These are phyloP conservation scores for Chironomus tepperi DNA, from an alignment of 1,140 invertebrate genomes.

Conservation along the genomic window DNA sequence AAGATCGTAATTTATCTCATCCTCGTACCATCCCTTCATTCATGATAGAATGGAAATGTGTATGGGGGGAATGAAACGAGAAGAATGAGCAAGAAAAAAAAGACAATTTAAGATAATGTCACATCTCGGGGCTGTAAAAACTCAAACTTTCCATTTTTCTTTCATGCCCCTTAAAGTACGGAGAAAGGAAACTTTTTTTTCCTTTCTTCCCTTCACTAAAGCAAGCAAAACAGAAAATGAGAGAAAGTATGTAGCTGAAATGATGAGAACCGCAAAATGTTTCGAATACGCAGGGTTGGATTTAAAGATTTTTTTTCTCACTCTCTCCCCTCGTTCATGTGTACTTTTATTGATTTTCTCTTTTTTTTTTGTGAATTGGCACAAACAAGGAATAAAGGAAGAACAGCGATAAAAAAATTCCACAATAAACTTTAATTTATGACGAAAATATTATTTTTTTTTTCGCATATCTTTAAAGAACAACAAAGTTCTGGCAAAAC, in stretches of 20 bases:
- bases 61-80: not conserved
- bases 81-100: not conserved
- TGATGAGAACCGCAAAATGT: constrained; percentile 12
- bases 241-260: not conserved
- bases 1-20: constrained; percentile 20
- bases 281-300: not conserved
- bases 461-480: too few species aligned
- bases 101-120: constrained; percentile 22
- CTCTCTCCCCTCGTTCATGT: too few species aligned
- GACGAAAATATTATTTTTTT: too few species aligned
- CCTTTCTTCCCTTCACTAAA: not conserved
- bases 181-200: too few species aligned
- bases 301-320: too few species aligned
- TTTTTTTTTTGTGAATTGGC: not conserved
- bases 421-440: not conserved
- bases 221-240: not conserved
- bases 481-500: too few species aligned
- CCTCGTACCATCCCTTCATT: constrained; percentile 15
- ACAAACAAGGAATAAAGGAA: too few species aligned
- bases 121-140: constrained; percentile 19
- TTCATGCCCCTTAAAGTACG: not conserved
- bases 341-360: not conserved
- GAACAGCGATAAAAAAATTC: not conserved
- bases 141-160: constrained; percentile 2
- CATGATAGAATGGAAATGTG: not conserved